Percentiles rank a stretch among this genome's conserved stretches.
Evolutionary conservation across 2,888 invertebrate genomes (phyloP).

Genomic region (Therioaphis trifolii): DNA sequence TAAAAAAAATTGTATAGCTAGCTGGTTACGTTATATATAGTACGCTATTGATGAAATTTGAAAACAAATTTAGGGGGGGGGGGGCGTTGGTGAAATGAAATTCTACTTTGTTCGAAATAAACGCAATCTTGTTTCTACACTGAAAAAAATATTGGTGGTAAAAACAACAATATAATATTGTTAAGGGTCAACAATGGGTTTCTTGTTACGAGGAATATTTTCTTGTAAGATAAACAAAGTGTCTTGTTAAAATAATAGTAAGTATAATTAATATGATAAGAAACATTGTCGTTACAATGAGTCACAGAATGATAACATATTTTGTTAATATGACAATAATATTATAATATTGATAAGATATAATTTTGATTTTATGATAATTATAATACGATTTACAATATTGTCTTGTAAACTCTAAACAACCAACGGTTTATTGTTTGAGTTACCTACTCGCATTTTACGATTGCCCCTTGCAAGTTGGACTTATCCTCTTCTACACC

Average conservation of each 20-base stretch:
- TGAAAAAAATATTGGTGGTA: conserved; percentile 3
- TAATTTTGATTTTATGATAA: not conserved
- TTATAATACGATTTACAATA: not conserved
- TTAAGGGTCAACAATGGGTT: conserved; percentile 1
- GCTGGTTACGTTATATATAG: too few relatives aligned
- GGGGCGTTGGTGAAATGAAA: too few relatives aligned
- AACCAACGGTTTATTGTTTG: not conserved
- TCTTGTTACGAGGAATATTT: not conserved
- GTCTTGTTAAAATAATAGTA: not conserved
- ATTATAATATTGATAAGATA: not conserved
- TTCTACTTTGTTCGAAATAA: too few relatives aligned
- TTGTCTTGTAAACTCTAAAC: not conserved
- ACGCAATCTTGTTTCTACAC: too few relatives aligned
- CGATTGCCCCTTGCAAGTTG: not conserved
- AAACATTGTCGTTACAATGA: not conserved
- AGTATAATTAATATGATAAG: not conserved
- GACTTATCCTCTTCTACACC: not conserved
- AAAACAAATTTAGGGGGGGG: too few relatives aligned
- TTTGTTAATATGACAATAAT: not conserved
- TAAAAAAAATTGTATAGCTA: too few relatives aligned
- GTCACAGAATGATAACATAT: not conserved
- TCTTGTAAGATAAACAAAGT: not conserved
- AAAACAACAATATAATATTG: not conserved
- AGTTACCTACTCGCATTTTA: not conserved
- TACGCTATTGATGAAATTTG: too few relatives aligned